phyloP scores from a whole-genome alignment of 1,140 invertebrate species.

The Philaenus spumarius region DNA sequence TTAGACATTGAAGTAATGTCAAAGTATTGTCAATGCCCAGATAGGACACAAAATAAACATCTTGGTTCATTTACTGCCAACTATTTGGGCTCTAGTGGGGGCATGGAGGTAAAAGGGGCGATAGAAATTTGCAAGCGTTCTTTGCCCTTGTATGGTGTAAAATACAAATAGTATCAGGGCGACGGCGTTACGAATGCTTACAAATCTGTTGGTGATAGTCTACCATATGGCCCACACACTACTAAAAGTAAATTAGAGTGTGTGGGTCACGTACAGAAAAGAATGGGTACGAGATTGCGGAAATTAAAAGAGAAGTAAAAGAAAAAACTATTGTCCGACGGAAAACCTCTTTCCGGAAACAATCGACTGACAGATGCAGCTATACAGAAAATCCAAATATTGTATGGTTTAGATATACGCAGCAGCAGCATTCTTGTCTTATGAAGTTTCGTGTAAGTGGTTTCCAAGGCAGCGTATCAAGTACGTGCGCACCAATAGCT shows the following conservation, averaged over 20 bases:
- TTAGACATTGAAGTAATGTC: background rate
- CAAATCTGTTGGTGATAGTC: slow-evolving; percentile 10
- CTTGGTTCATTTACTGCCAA: slow-evolving; percentile 16
- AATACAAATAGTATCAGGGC: slow-evolving; percentile 24
- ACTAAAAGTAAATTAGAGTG: slow-evolving; percentile 10
- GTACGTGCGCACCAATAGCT: too few species aligned
- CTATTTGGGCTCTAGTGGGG: slow-evolving; percentile 17
- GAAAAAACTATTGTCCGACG: too few species aligned
- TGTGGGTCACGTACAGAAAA: background rate
- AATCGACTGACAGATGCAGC: too few species aligned
- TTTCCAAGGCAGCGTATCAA: too few species aligned
- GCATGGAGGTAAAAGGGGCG: slow-evolving; percentile 25
- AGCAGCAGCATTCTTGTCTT: too few species aligned
- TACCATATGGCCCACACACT: slow-evolving; percentile 22
- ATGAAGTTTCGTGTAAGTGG: too few species aligned
- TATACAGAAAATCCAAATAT: too few species aligned
- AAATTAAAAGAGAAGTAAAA: too few species aligned
- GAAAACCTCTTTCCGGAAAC: too few species aligned
- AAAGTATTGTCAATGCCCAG: slow-evolving; percentile 6
- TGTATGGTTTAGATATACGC: too few species aligned
- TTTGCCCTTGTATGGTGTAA: slow-evolving; percentile 9
- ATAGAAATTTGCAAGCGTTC: slow-evolving; percentile 23
- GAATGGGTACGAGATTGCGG: background rate
- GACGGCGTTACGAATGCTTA: slow-evolving; percentile 25
- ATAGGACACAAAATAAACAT: slow-evolving; percentile 1